These are phyloP conservation scores for Caprella mutica DNA, from an alignment of 2,888 invertebrate species.

Conservation along the genomic window DNA sequence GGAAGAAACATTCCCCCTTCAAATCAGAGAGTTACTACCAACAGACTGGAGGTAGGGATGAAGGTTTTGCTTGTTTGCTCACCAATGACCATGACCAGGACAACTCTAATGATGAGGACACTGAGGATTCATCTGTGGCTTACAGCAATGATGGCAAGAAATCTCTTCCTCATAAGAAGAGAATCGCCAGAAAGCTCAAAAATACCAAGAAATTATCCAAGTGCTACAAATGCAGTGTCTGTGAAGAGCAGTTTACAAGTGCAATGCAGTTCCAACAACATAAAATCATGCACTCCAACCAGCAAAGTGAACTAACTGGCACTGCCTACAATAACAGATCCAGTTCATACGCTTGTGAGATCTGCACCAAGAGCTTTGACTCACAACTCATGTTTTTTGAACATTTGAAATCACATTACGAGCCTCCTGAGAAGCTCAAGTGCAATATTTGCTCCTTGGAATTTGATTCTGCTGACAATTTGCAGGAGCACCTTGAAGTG, in stretches of 20 bases:
- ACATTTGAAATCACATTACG: slow-evolving; percentile 71
- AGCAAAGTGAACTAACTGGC: too few species aligned
- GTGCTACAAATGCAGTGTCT: slow-evolving; percentile 43
- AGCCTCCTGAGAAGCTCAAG: slow-evolving; percentile 44
- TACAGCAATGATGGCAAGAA: slow-evolving; percentile 43
- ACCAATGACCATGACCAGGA: slow-evolving; percentile 37
- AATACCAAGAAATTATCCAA: slow-evolving; percentile 39
- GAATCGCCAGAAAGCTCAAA: slow-evolving; percentile 65
- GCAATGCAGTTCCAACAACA: slow-evolving; percentile 39
- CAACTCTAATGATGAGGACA: slow-evolving; percentile 43
- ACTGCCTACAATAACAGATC: too few species aligned
- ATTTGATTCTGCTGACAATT: slow-evolving; percentile 32
- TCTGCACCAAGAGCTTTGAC: slow-evolving; percentile 62
- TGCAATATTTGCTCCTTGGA: slow-evolving; percentile 39
- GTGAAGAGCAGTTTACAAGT: slow-evolving; percentile 43
- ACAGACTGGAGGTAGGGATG: slow-evolving; percentile 39
- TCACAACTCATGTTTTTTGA: slow-evolving; percentile 74
- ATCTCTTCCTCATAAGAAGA: slow-evolving; percentile 72
- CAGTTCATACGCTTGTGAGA: slow-evolving; percentile 51
- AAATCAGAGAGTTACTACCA: background rate
- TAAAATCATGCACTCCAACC: slow-evolving; percentile 20
- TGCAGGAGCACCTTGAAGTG: slow-evolving; percentile 29
- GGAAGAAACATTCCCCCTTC: background rate
- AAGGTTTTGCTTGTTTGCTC: slow-evolving; percentile 35
- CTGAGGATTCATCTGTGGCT: slow-evolving; percentile 38